Conservation (phyloP, 2,888 invertebrate genomes). For the Platerodrilus igneus region DNA sequence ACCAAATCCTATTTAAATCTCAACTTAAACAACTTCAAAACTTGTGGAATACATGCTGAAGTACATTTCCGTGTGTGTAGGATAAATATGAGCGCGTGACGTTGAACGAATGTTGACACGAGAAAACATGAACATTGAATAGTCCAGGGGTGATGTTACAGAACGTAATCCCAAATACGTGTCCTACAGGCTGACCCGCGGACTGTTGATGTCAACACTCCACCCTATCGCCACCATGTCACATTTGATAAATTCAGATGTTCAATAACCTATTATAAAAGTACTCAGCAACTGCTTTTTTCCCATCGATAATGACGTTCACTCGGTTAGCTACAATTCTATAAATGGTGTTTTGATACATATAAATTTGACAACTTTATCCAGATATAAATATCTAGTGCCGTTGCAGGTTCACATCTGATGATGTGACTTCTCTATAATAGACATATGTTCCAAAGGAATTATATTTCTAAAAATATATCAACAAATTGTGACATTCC, state of each 20-base stretch:
- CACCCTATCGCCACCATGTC: slow-evolving; percentile 40
- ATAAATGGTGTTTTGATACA: too few relatives aligned
- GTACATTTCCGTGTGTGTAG: slow-evolving; percentile 20
- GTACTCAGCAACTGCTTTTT: slow-evolving; percentile 11
- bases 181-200: slow-evolving; percentile 42
- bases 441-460: too few relatives aligned
- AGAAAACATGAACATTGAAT: slow-evolving; percentile 30
- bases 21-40: slow-evolving; percentile 21
- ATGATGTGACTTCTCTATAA: too few relatives aligned
- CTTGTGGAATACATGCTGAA: slow-evolving; percentile 20
- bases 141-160: slow-evolving; percentile 33
- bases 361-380: too few relatives aligned
- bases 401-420: too few relatives aligned
- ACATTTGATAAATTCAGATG: slow-evolving; percentile 24
- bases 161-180: slow-evolving; percentile 42
- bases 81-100: slow-evolving; percentile 37
- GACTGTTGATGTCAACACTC: slow-evolving; percentile 43
- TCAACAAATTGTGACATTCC: too few relatives aligned
- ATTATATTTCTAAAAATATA: too few relatives aligned
- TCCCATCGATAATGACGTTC: too few relatives aligned
- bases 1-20: slow-evolving; percentile 16
- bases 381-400: too few relatives aligned
- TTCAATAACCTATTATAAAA: slow-evolving; percentile 19
- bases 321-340: too few relatives aligned
- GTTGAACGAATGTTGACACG: slow-evolving; percentile 37